Percentiles rank a stretch among this genome's conserved stretches.
Conservation (phyloP, 1,140 invertebrate genomes). For the Trichonephila clavata region DNA sequence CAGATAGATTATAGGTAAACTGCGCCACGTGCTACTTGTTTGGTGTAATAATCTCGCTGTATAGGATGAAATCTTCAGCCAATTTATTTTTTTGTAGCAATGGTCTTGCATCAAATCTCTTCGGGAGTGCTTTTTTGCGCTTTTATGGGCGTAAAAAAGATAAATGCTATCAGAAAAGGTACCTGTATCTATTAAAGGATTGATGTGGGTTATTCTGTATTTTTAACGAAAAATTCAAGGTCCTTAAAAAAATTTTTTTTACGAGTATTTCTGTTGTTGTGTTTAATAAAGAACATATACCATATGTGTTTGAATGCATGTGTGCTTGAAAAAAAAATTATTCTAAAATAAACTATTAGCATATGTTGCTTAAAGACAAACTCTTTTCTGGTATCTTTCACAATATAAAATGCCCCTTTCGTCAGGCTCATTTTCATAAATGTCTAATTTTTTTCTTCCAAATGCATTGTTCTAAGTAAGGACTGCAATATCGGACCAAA, state of each 20-base stretch:
- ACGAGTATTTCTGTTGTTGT: not conserved
- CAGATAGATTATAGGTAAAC: constrained; percentile 4
- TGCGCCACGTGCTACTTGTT: not conserved
- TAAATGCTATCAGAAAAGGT: not conserved
- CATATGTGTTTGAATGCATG: not conserved
- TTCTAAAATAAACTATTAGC: too few relatives aligned
- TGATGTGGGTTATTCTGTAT: not conserved
- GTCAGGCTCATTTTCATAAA: too few relatives aligned
- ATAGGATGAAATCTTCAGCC: constrained; percentile 9
- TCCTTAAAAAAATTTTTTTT: not conserved
- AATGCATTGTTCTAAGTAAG: too few relatives aligned
- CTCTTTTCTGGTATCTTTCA: too few relatives aligned
- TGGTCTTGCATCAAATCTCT: too few relatives aligned
- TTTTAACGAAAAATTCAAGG: not conserved
- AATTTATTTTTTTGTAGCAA: constrained; percentile 4
- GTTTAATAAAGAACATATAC: not conserved
- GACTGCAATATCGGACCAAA: too few relatives aligned
- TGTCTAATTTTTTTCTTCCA: too few relatives aligned
- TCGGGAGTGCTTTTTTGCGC: not conserved
- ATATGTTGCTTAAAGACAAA: too few relatives aligned
- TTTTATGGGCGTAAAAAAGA: not conserved
- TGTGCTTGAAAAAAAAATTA: not conserved
- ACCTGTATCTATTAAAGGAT: not conserved
- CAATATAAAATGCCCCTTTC: too few relatives aligned
- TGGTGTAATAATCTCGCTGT: not conserved